Percentiles rank a stretch among this genome's conserved stretches.
Conservation (phyloP, 23 tunicate genomes). For the Halocynthia roretzi region DNA sequence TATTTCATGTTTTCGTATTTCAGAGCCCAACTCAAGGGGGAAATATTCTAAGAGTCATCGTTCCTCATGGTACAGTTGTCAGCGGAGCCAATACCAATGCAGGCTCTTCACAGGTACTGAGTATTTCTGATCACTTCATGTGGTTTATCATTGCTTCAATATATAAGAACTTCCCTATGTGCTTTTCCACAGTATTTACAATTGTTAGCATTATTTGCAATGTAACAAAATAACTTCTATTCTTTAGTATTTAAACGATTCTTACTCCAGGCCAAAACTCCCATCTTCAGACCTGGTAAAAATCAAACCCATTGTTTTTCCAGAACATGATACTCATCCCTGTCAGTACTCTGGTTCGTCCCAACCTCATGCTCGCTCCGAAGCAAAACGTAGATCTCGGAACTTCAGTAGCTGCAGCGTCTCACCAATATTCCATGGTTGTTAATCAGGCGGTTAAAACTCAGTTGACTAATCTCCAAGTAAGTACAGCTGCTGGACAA, state of each 20-base stretch:
- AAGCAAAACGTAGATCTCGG: slow-evolving; percentile 36
- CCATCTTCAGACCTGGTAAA: too few species aligned
- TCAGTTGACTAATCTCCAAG: slow-evolving; percentile 5
- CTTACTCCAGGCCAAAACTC: background rate
- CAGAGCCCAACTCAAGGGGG: slow-evolving; percentile 15
- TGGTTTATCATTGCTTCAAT: too few species aligned
- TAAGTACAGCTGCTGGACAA: too few species aligned
- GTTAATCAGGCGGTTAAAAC: slow-evolving; percentile 1
- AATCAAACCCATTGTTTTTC: background rate
- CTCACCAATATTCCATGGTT: too few species aligned
- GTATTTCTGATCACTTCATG: too few species aligned
- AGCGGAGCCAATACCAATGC: slow-evolving; percentile 2
- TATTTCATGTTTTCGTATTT: background rate
- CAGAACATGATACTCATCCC: slow-evolving; percentile 79
- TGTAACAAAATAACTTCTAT: background rate
- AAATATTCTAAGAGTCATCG: slow-evolving; percentile 16
- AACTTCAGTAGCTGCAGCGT: slow-evolving; percentile 27
- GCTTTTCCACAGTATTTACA: background rate
- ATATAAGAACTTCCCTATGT: too few species aligned
- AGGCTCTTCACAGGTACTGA: background rate
- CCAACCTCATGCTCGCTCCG: slow-evolving; percentile 10
- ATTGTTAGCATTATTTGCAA: background rate
- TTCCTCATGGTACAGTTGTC: slow-evolving; percentile 15
- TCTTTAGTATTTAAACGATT: background rate
- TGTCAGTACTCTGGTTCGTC: slow-evolving; percentile 46